Base-by-base conservation (phyloP, 2,797 vertebrate species). In the Sebastes taczanowskii region DNA sequence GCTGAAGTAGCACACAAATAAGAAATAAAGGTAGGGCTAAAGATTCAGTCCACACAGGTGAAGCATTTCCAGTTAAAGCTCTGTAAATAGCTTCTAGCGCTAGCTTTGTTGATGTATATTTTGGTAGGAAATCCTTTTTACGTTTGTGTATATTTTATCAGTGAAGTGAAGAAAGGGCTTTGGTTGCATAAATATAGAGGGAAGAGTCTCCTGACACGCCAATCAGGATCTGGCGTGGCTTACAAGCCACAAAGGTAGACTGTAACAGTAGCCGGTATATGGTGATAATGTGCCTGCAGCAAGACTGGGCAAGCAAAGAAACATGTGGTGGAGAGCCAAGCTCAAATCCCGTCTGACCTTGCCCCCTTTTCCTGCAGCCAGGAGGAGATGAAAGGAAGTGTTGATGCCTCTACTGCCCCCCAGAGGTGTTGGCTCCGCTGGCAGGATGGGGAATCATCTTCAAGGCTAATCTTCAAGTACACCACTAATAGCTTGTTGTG, bases 301-400 rank as follows among this genome's bases (percentile, higher is more conserved):
- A 64, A 93, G 87, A 82, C 86, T 84, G 89, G 90, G 92, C 88
- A 81, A 84, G 89, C 89, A 83, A 81, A 90, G 89, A 90, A 91
- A 92, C 91, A 93, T 91, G 91, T 87, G 92, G 86, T 89, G 80
- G 90, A 81, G 88, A 93, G 91, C 92, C 90, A 91, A 91, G 89
- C 90, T 94, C 78, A 95, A 95, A 92, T 93, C 93, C 91, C 90
- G 70, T 87, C 89, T 92, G 93, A 95, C 94, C 94, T 94, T 94
- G 91, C 84, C 81, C 53, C 85, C 86, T 69, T 88, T 87, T 91
- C 87, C 91, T 89, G 83, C 79, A 88, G 85, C 86, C 82, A 86
- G 78, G 87, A 86, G 64, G 71, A 82, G 88, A 93, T 92, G 83
- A 92, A 93, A 94, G 86, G 85, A 80, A 53, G 89, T 77, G 76